phyloP scores from a whole-genome alignment of 1,140 invertebrate species.

The Megalonaias nervosa region DNA sequence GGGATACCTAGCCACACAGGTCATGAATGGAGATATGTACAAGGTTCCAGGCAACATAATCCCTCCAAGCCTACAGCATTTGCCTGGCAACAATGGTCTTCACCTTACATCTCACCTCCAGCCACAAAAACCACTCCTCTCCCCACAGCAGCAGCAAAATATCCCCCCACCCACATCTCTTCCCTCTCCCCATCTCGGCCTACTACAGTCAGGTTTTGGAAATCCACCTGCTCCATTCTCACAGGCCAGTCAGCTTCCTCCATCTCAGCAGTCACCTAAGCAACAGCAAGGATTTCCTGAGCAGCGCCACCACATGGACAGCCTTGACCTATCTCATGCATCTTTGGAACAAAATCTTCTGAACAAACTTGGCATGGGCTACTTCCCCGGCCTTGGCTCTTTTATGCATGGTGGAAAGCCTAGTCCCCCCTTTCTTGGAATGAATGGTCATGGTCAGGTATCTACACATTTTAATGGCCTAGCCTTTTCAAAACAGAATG shows the following conservation, averaged over 20 bases:
- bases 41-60: slow-evolving; percentile 50
- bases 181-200: slow-evolving; percentile 5
- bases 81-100: slow-evolving; percentile 43
- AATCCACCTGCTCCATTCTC: slow-evolving; percentile 25
- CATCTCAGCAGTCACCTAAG: slow-evolving; percentile 21
- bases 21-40: slow-evolving; percentile 52
- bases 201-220: neutral
- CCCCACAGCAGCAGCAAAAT: slow-evolving; percentile 32
- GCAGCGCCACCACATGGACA: slow-evolving; percentile 5
- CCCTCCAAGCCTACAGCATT: slow-evolving; percentile 38
- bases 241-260: slow-evolving; percentile 26
- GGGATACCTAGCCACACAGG: slow-evolving; percentile 59
- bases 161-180: slow-evolving; percentile 23
- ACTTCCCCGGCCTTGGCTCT: slow-evolving; percentile 28
- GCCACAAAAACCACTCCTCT: slow-evolving; percentile 27
- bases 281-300: too few relatives aligned
- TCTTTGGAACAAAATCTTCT: slow-evolving; percentile 13
- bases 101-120: slow-evolving; percentile 29
- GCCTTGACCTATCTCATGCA: slow-evolving; percentile 22
- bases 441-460: slow-evolving; percentile 43
- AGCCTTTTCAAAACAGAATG: slow-evolving; percentile 33
- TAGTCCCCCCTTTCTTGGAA: slow-evolving; percentile 41
- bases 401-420: slow-evolving; percentile 33
- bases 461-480: slow-evolving; percentile 36
- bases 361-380: slow-evolving; percentile 30